phyloP scores from a whole-genome alignment of 2,888 invertebrate species.

The Cheilosia grossa region DNA sequence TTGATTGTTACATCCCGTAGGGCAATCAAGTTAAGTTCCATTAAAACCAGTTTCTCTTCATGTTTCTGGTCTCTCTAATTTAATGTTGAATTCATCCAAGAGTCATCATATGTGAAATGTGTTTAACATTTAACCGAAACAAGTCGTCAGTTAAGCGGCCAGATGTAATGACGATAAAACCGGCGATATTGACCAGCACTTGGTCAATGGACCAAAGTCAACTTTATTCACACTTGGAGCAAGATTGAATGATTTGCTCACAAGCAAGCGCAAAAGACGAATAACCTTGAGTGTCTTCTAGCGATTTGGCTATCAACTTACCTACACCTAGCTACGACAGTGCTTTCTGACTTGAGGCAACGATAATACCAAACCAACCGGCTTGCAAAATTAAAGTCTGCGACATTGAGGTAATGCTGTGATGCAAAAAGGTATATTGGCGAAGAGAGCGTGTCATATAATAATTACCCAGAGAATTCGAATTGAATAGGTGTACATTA shows the following conservation, averaged over 20 bases:
- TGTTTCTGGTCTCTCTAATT: constrained; percentile 1
- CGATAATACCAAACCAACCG: constrained; percentile 28
- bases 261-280: constrained; percentile 40
- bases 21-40: constrained; percentile 19
- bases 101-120: not conserved
- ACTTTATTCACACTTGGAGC: constrained; percentile 14
- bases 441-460: constrained; percentile 60
- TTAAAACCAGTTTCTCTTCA: constrained; percentile 46
- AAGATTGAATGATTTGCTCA: constrained; percentile 9
- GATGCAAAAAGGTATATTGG: constrained; percentile 58
- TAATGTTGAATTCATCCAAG: not conserved
- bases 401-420: constrained; percentile 58
- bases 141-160: constrained; percentile 1
- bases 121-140: not conserved
- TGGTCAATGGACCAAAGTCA: constrained; percentile 60
- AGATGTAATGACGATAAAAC: not conserved
- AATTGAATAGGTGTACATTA: constrained; percentile 50
- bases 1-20: constrained; percentile 20
- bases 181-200: constrained; percentile 37
- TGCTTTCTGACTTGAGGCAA: constrained; percentile 5
- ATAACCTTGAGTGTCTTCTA: constrained; percentile 50
- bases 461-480: constrained; percentile 64
- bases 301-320: constrained; percentile 12
- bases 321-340: not conserved
- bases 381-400: constrained; percentile 48